Evolutionary conservation across 2,113 vertebrate species (phyloP).

Genomic region (Peromyscus californicus): DNA sequence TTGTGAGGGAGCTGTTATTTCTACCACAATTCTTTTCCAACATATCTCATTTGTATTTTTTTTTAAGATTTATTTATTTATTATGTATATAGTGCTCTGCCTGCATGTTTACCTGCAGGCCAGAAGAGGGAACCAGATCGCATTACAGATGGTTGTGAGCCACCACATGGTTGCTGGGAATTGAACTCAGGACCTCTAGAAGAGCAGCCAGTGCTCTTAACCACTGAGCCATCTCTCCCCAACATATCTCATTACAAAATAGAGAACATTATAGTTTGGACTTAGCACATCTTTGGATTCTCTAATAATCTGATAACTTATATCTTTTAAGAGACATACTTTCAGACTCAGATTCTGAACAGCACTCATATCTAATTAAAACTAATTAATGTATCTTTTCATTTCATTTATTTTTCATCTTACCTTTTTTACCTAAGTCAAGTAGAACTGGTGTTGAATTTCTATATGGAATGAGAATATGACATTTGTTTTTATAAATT

Average conservation of each 20-base stretch:
- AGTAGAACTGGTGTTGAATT: conserved; percentile 17
- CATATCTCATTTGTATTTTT: not conserved
- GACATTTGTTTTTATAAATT: conserved; percentile 59
- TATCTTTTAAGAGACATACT: conserved; percentile 12
- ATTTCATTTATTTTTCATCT: conserved; percentile 37
- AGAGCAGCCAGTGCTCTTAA: too few relatives aligned
- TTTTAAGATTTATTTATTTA: too few relatives aligned
- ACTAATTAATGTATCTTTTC: conserved; percentile 28
- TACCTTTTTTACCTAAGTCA: not conserved
- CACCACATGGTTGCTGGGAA: too few relatives aligned
- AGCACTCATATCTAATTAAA: conserved; percentile 31
- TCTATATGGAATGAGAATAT: not conserved
- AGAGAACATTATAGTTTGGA: not conserved
- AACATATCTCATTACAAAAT: not conserved
- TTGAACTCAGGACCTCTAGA: too few relatives aligned
- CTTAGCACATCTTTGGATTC: not conserved
- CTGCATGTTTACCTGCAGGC: too few relatives aligned
- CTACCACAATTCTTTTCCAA: not conserved
- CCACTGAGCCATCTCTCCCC: too few relatives aligned
- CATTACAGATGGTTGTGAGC: too few relatives aligned
- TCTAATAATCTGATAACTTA: not conserved
- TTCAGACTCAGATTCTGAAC: not conserved
- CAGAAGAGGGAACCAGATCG: too few relatives aligned
- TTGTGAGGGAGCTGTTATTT: not conserved
- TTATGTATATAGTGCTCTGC: too few relatives aligned